Evolutionary conservation across 1,140 invertebrate species (phyloP).

Genomic region (Lethrus apterus): DNA sequence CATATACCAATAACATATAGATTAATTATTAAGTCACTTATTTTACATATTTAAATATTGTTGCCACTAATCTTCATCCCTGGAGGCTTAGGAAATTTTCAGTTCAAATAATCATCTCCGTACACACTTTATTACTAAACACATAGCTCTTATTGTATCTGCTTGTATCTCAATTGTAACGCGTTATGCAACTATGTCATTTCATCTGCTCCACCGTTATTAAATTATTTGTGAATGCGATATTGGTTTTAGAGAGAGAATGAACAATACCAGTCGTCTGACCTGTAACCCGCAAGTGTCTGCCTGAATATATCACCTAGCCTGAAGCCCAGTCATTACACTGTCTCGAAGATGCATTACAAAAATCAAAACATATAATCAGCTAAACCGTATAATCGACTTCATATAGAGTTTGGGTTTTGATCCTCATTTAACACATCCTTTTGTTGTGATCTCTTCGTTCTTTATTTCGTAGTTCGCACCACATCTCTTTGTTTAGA

Average conservation of each 20-base stretch:
- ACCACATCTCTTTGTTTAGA: too few species aligned
- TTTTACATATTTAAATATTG: too few species aligned
- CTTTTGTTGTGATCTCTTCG: too few species aligned
- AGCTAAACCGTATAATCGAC: slow-evolving; percentile 27
- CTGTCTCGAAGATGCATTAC: slow-evolving; percentile 31
- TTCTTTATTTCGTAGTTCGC: too few species aligned
- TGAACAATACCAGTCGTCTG: neutral
- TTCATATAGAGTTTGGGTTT: too few species aligned
- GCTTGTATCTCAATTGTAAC: neutral
- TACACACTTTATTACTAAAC: too few species aligned
- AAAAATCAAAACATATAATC: slow-evolving; percentile 32
- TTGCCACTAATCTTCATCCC: too few species aligned
- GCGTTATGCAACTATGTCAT: neutral
- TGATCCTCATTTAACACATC: too few species aligned
- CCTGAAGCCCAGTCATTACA: slow-evolving; percentile 27
- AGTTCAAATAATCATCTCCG: too few species aligned
- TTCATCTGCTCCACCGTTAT: neutral
- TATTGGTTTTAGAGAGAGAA: neutral
- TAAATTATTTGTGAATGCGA: neutral
- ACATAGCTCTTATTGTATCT: neutral
- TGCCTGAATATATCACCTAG: slow-evolving; percentile 28
- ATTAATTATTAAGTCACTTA: too few species aligned
- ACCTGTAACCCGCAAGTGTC: slow-evolving; percentile 13
- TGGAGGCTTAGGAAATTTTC: too few species aligned
- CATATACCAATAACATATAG: too few species aligned